Evolutionary conservation across 2,113 vertebrate species (phyloP), one percentile per base, ranked within the genome.

Genomic region (Cichladusa arquata): DNA sequence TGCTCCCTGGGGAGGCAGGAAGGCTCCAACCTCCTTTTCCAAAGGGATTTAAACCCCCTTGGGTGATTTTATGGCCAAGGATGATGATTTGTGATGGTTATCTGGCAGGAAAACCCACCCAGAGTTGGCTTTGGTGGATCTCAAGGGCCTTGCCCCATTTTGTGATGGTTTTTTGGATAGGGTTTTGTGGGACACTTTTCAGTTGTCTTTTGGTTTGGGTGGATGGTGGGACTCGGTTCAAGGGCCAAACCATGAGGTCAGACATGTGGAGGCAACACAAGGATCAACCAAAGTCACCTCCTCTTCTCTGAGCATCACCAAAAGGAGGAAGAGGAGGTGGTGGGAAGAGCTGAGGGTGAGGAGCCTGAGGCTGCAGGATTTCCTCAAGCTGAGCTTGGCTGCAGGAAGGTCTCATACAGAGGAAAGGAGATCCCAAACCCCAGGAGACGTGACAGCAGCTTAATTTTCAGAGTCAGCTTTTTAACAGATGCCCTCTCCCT

Each of bases 91-190:
- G 19, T 29, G 58, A 29, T 65, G 65, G 50, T 50, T 80, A 13
- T 5, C 7, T 34, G 40, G 17, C 28, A 44, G 67, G 19, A 28
- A 20, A 54, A 22, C 7, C 9, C n/a, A 13, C 3, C 36, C 11
- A 6, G 58, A 19, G 17, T 1, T 57, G 67, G 14, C 9, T 72
- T 85, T 44, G 65, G 33, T 12, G 48, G 36, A 19, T 38, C 61
- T 76, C 31, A 19, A 69, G 29, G 36, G n/a, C 8, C 1, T 25
- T 38, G 33, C 4, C 8, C 9, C 0, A 0, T 42, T 54, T 56
- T 14, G 58, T 25, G 54, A 5, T 9, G 7, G 25, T 16, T 5
- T 53, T 64, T 12, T 58, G 47, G 19, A 4, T 2, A 0, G 2
- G 36, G 45, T 3, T 7, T 48, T 11, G 2, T 0, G 23, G 19